phyloP scores from a whole-genome alignment of 1,140 invertebrate genomes.

The Aricia agestis region DNA sequence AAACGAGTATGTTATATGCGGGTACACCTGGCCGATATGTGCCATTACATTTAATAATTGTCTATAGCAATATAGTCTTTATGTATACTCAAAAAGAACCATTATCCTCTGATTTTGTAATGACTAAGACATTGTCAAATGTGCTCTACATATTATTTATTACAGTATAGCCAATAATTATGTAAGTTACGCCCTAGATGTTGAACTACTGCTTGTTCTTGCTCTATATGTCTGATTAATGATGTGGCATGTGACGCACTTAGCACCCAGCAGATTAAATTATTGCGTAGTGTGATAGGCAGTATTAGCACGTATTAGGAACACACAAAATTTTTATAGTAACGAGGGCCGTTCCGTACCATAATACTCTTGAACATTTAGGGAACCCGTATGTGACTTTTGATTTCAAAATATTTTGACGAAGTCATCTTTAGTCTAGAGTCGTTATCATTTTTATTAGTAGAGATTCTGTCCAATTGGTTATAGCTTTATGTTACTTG shows the following conservation, averaged over 20 bases:
- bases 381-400: too few species aligned
- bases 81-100: background rate
- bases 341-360: too few species aligned
- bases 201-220: background rate
- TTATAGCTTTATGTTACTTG: too few species aligned
- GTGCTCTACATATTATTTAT: conserved; percentile 3
- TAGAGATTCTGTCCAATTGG: too few species aligned
- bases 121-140: background rate
- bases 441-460: too few species aligned
- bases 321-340: too few species aligned
- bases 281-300: background rate
- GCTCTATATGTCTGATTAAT: background rate
- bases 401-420: too few species aligned
- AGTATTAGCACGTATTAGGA: too few species aligned
- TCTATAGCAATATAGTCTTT: conserved; percentile 12
- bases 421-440: too few species aligned
- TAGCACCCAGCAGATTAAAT: background rate
- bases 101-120: background rate
- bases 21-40: conserved; percentile 22
- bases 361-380: too few species aligned
- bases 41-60: conserved; percentile 21
- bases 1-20: conserved; percentile 39
- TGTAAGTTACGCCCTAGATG: background rate
- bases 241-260: background rate
- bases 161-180: conserved; percentile 5